Base-by-base conservation (phyloP, 1,140 invertebrate genomes). In the Episyrphus balteatus region DNA sequence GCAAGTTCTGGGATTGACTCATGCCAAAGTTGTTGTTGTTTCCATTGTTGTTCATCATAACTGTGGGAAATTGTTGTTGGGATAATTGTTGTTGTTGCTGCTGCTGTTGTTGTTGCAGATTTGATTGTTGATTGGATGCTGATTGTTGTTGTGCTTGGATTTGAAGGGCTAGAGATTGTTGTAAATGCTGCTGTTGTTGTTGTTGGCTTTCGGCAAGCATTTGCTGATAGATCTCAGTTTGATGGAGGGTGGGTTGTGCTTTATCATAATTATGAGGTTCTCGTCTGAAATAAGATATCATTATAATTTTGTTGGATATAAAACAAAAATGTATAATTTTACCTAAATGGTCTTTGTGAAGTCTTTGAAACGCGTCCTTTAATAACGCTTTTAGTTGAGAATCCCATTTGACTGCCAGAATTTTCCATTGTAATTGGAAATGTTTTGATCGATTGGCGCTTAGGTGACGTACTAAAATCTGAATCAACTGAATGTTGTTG, bases 261-360 rank as follows among this genome's bases (percentile, higher is more conserved):
- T 68, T 68, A 53, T 68, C 65, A 47, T 68, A 68, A 47, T 68
- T 68, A 31, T 68, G 65, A 6, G 65, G 62, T 50, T 66, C 62
- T 1, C 66, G 56, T 6, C 61, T 53, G 26, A 39, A 45, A 31
- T 32, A 36, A 34, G 18, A 32, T 38, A 13, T n/a, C 5, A 46
- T 21, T 21, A 42, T 33, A 42, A 41, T 26, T 42, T 15, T 18
- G 2, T 18, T 42, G 5, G 15, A 42, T 18, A 42, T 26, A 5
- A 5, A 7, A 7, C 7, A 3, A 21, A 33, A 44, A 31, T 13
- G 10, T 13, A 44, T n/a, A n/a, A 8, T 33, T 13, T 39, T 49
- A 52, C 51, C 51, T 52, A 45, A 66, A 63, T 1, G 57, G 56
- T 12, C 62, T 49, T 47, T 61, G 60, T 1, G 58, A 59, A 32